Evolutionary conservation across 1,140 invertebrate genomes (phyloP), one percentile per base, ranked within the genome.

Genomic region (Brachionus plicatilis): DNA sequence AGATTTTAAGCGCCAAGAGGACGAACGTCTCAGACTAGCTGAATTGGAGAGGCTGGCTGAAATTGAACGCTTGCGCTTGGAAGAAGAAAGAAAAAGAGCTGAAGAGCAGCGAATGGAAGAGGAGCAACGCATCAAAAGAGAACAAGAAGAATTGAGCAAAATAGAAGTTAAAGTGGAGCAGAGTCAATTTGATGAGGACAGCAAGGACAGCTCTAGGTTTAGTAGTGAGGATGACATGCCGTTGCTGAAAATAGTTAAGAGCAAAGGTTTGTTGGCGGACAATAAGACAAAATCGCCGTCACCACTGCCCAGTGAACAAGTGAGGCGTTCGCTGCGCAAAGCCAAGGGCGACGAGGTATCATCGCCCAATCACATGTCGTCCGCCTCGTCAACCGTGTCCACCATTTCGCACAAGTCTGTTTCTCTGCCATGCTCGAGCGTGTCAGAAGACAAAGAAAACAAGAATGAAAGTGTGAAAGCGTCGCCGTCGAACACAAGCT

Each of bases 221-320:
- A 76, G 72, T 29, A 76, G 72, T 12, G 72, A 76, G 27, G 72
- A 76, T 11, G 72, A 76, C 7, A 76, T 76, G 43, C 72, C 72
- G 1, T 53, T 76, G 20, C 24, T 76, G 17, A 47, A 76, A 2
- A 76, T 76, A 27, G 47, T 76, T 0, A 47, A 76, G 14, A 76
- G 27, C 14, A 29, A 37, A 14, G 29, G 33, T 9, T n/a, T 72
- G n/a, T 9, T 72, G 6, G 24, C 3, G 14, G 72, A 76, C 43
- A 47, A 50, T 76, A 33, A 76, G 37, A 37, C 66, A 70, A 70
- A 72, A 72, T 72, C 68, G 9, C 68, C 68, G 20, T 41, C 68
- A 20, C 68, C 68, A 72, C 1, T 41, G 14, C 33, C 17, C 8
- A 41, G 9, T 72, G 43, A 76, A 76, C n/a, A 76, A 5, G 24